Conservation (phyloP, 2,113 vertebrate species). For the Scopus umbretta region DNA sequence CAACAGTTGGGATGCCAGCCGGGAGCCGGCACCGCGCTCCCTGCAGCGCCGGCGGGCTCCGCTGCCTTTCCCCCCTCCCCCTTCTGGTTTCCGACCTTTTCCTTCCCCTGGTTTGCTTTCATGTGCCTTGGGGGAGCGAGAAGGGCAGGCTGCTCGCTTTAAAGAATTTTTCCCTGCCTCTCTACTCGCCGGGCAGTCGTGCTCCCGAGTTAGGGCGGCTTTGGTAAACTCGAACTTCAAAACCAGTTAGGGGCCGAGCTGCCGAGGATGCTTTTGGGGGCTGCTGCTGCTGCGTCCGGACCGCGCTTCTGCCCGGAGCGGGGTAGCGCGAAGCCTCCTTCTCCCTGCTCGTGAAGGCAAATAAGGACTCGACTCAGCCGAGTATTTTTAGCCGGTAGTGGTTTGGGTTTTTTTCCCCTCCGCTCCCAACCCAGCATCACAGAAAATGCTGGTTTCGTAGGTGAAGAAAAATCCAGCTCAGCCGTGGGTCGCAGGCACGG, state of each 20-base stretch:
- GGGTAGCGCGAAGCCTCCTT: neutral
- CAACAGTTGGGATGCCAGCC: slow-evolving; percentile 62
- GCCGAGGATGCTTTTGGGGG: neutral
- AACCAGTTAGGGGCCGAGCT: neutral
- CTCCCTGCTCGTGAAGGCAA: neutral
- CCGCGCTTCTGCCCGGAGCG: neutral
- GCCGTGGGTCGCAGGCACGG: neutral
- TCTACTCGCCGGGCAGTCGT: neutral
- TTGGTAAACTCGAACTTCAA: slow-evolving; percentile 28
- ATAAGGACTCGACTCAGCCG: neutral
- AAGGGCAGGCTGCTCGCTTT: neutral
- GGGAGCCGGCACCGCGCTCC: neutral
- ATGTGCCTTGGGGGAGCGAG: neutral
- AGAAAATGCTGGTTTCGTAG: neutral
- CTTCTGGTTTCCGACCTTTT: neutral
- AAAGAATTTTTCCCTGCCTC: neutral
- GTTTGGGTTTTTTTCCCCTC: neutral
- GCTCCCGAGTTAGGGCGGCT: neutral
- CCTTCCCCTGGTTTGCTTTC: neutral
- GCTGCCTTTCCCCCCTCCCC: neutral
- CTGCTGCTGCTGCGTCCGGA: neutral
- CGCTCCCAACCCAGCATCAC: neutral
- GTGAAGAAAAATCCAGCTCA: neutral
- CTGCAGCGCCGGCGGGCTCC: neutral
- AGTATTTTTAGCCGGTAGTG: slow-evolving; percentile 15